Conservation (phyloP, 2,888 invertebrate species). For the Nomada fucata region DNA sequence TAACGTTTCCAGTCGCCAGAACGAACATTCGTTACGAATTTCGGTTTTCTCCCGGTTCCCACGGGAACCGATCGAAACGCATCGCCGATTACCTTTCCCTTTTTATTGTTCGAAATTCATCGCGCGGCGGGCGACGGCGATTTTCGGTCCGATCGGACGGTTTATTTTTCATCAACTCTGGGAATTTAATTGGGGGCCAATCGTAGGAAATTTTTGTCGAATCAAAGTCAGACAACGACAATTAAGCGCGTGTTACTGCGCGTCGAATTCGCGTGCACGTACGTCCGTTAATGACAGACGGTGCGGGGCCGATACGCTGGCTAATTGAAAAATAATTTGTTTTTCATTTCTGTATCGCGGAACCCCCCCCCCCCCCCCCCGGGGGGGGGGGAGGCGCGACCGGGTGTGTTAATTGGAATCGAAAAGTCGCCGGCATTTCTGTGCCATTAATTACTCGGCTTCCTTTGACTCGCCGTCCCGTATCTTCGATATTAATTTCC, state of each 20-base stretch:
- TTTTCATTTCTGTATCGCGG: conserved; percentile 6
- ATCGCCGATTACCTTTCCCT: background rate
- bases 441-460: conserved; percentile 29
- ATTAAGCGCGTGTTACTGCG: background rate
- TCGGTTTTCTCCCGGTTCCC: conserved; percentile 31
- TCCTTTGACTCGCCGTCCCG: conserved; percentile 1
- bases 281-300: conserved; percentile 1
- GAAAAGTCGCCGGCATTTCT: conserved; percentile 24
- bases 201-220: background rate
- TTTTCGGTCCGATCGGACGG: too few relatives aligned
- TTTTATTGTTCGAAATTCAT: conserved; percentile 25
- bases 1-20: conserved; percentile 32
- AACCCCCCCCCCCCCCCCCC: too few relatives aligned
- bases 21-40: conserved; percentile 40
- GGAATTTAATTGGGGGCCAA: too few relatives aligned
- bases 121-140: background rate
- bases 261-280: background rate
- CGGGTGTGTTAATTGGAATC: conserved; percentile 39
- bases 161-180: too few relatives aligned
- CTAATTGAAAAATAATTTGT: conserved; percentile 40
- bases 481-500: conserved; percentile 29
- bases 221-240: background rate
- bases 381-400: too few relatives aligned
- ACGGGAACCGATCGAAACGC: conserved; percentile 6
- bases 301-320: background rate